Percentiles rank a stretch among this genome's conserved stretches.
These are phyloP conservation scores for Heliothis peltigera DNA, from an alignment of 2,888 invertebrate genomes.

Conservation along the genomic window DNA sequence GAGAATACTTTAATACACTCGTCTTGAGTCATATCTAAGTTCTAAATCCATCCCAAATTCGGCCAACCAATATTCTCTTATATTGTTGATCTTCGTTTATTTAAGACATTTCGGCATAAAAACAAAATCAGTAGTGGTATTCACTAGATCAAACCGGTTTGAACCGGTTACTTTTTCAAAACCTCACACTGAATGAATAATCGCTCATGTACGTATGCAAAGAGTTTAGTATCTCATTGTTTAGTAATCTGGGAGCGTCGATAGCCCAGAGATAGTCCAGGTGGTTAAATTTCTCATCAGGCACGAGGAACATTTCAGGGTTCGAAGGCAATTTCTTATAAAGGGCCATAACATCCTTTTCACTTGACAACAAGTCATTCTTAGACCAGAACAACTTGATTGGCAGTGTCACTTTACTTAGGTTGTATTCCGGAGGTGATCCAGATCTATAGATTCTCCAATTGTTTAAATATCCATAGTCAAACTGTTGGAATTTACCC, in stretches of 20 bases:
- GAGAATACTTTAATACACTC: not conserved
- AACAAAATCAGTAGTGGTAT: constrained; percentile 6
- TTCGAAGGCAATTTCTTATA: constrained; percentile 83
- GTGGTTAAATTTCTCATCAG: constrained; percentile 92
- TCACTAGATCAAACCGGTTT: not conserved
- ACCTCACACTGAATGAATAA: constrained; percentile 30
- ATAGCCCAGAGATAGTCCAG: constrained; percentile 92
- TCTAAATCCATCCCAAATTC: not conserved
- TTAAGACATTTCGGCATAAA: constrained; percentile 1
- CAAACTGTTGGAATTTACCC: constrained; percentile 91
- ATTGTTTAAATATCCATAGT: constrained; percentile 91
- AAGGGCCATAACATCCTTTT: constrained; percentile 90
- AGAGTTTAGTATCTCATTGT: constrained; percentile 84
- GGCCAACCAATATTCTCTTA: not conserved
- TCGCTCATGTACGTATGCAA: constrained; percentile 55
- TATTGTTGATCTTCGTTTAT: not conserved
- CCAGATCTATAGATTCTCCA: constrained; percentile 87
- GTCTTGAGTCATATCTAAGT: not conserved
- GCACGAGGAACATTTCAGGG: constrained; percentile 89
- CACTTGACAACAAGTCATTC: constrained; percentile 93
- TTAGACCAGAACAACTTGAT: constrained; percentile 91
- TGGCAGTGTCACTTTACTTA: constrained; percentile 90
- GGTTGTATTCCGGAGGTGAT: constrained; percentile 91
- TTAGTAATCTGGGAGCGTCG: constrained; percentile 90
- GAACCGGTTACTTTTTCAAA: constrained; percentile 27